phyloP scores from a whole-genome alignment of 2,888 invertebrate genomes.

The Mantis religiosa region DNA sequence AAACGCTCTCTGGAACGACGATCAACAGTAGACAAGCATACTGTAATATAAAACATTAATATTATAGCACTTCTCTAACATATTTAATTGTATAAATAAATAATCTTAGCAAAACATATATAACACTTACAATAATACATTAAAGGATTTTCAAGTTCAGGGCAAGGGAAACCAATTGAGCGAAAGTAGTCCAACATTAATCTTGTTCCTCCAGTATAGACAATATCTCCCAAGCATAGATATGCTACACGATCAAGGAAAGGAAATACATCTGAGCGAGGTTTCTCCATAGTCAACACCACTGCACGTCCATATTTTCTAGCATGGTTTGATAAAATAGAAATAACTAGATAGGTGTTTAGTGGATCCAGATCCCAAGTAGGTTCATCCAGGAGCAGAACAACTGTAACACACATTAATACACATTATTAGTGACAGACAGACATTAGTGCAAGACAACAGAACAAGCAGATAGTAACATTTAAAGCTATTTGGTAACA shows the following conservation, averaged over 20 bases:
- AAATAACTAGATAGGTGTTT: constrained; percentile 90
- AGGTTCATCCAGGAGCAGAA: constrained; percentile 87
- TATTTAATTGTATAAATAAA: neutral
- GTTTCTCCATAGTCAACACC: constrained; percentile 87
- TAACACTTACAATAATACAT: constrained; percentile 87
- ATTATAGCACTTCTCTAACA: neutral
- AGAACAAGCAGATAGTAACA: no score
- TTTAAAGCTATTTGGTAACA: no score
- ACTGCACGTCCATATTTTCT: constrained; percentile 85
- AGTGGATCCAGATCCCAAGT: constrained; percentile 92
- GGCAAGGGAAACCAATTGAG: constrained; percentile 93
- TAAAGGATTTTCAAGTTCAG: constrained; percentile 93
- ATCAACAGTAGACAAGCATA: constrained; percentile 73
- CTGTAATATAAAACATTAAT: constrained; percentile 42
- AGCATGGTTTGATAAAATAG: constrained; percentile 80
- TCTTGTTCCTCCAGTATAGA: constrained; percentile 86
- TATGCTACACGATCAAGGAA: constrained; percentile 89
- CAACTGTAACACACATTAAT: constrained; percentile 52
- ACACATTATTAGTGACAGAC: neutral
- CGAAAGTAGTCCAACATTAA: constrained; percentile 93
- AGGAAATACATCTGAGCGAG: constrained; percentile 91
- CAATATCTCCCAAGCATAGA: constrained; percentile 85
- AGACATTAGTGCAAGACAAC: no score
- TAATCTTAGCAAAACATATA: neutral
- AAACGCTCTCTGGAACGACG: constrained; percentile 84